Evolutionary conservation across 1,140 invertebrate species (phyloP), one percentile per base, ranked within the genome.

Genomic region (Ptiloglossa arizonensis): DNA sequence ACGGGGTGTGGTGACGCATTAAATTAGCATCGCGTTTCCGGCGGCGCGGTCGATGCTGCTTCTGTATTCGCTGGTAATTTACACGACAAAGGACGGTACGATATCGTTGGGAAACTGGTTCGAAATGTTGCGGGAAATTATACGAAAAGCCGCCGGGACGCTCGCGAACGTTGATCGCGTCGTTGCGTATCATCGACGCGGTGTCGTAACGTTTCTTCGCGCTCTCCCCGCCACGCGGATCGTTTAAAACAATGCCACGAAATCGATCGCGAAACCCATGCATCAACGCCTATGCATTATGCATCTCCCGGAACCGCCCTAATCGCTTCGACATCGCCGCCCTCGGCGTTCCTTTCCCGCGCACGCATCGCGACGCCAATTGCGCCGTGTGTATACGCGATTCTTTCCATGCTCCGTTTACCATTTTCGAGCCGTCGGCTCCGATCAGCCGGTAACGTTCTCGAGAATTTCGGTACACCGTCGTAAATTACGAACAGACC

Each of bases 1-100:
- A 78, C 79, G 62, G 56, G 82, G 76, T 83, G 79, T 80, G 83
- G 81, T 60, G 81, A 80, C 27, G 82, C 66, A 81, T 82, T 81
- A 79, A 89, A 89, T 87, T 87, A 82, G 79, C 70, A 80, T 82
- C 76, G 67, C 57, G 77, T 83, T 87, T 88, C 85, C 85, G 78
- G 67, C 56, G n/a, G 50, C n/a, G 4, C 15, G 15, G 3, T 54
- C n/a, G 50, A 5, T 11, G 13, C 8, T 24, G 35, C n/a, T 17
- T 57, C 22, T 13, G 27, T 9, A n/a, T 17, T 3, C n/a, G 5
- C 54, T 24, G 4, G 29, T 17, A 13, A 66, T 73, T 67, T 62
- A 56, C 57, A 71, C 27, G 46, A 46, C 35, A 38, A 63, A 32
- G 29, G 6, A 29, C 54, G 5, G 4, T 9, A 29, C n/a, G 9